Evolutionary conservation across 2,888 invertebrate species (phyloP).

Genomic region (Tenthredo notha): DNA sequence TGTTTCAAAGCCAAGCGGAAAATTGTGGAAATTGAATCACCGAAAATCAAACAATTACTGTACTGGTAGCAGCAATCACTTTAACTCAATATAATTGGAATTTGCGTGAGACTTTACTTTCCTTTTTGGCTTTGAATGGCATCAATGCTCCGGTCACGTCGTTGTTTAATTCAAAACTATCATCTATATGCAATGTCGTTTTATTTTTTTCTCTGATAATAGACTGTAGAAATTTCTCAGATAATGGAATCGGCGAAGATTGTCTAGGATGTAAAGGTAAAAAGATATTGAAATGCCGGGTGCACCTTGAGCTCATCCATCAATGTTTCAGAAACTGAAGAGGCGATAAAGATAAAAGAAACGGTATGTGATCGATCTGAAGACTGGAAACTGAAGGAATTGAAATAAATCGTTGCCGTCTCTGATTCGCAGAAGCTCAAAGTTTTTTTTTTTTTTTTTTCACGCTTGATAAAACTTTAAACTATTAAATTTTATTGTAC

Average conservation of each 20-base stretch:
- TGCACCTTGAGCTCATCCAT: constrained; percentile 37
- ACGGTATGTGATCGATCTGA: constrained; percentile 38
- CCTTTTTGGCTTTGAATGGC: neutral
- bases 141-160: neutral
- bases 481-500: constrained; percentile 9
- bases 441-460: too few relatives aligned
- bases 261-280: neutral
- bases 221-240: neutral
- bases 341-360: constrained; percentile 48
- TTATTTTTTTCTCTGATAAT: neutral
- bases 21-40: neutral
- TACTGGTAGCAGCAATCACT: neutral
- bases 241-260: constrained; percentile 20
- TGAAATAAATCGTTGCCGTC: constrained; percentile 39
- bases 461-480: constrained; percentile 9
- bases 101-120: neutral
- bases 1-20: neutral
- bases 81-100: neutral
- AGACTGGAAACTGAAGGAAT: constrained; percentile 30
- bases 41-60: neutral
- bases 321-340: constrained; percentile 16
- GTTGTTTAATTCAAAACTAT: neutral
- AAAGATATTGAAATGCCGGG: constrained; percentile 39
- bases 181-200: neutral
- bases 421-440: neutral